These are phyloP conservation scores for Rhincodon typus DNA, from an alignment of 2,797 vertebrate genomes.

Conservation along the genomic window DNA sequence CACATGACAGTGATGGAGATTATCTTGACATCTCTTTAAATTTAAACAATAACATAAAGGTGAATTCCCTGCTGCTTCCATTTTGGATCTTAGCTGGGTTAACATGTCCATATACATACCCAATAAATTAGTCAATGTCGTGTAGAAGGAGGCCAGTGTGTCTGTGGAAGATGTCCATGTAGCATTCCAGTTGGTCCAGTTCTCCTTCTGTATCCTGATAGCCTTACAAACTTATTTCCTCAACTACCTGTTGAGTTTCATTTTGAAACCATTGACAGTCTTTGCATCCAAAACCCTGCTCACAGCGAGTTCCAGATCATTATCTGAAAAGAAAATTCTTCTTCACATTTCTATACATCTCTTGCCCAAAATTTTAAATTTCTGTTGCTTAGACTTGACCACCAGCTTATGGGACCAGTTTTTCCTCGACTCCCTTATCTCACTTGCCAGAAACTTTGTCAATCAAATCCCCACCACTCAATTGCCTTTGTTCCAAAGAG, in stretches of 20 bases:
- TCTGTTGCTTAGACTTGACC: too few species aligned
- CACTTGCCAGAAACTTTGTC: too few species aligned
- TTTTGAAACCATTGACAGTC: background rate
- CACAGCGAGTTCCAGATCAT: background rate
- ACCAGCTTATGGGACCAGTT: too few species aligned
- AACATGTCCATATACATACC: background rate
- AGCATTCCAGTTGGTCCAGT: background rate
- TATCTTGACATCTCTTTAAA: background rate
- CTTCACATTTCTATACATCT: background rate
- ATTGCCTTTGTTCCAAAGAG: too few species aligned
- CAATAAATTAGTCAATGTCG: background rate
- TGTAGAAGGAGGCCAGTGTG: background rate
- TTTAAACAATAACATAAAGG: background rate
- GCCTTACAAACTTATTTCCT: background rate
- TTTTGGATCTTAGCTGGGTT: background rate
- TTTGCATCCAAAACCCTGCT: background rate
- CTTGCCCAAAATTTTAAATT: background rate
- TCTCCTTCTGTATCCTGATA: background rate
- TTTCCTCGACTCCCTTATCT: too few species aligned
- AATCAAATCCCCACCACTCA: too few species aligned
- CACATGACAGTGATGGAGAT: background rate
- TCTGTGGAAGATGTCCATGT: background rate
- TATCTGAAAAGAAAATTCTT: background rate
- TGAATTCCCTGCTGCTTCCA: background rate
- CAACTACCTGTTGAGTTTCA: background rate